These are phyloP conservation scores for Aurelia aurita DNA, from an alignment of 30 jellyfish, hydroid and myxozoan genomes.

Conservation along the genomic window DNA sequence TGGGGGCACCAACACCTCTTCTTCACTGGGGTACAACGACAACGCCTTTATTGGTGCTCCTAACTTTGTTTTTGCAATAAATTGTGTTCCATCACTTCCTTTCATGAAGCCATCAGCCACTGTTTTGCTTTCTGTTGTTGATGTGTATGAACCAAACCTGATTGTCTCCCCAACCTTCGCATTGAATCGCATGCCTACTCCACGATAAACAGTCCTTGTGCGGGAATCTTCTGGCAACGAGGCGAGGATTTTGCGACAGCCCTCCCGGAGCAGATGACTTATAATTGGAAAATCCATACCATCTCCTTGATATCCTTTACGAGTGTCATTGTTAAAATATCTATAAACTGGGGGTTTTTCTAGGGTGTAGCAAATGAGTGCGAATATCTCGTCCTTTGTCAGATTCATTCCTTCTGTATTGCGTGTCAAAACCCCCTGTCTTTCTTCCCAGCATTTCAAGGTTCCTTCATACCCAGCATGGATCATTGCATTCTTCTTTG, in stretches of 20 bases:
- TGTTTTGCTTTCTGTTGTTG: conserved; percentile 41
- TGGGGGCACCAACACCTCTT: conserved; percentile 73
- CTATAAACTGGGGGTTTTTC: conserved; percentile 75
- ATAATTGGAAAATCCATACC: conserved; percentile 75
- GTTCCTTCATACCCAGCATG: conserved; percentile 70
- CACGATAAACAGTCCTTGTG: conserved; percentile 49
- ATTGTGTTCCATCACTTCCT: conserved; percentile 43
- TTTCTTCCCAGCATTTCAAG: conserved; percentile 35
- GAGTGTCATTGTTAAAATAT: conserved; percentile 61
- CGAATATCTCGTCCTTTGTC: conserved; percentile 56
- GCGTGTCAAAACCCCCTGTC: not conserved
- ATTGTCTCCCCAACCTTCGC: conserved; percentile 59
- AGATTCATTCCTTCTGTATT: conserved; percentile 36
- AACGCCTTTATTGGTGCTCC: conserved; percentile 57
- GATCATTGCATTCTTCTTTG: conserved; percentile 70
- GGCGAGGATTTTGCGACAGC: conserved; percentile 54
- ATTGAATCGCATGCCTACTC: conserved; percentile 36
- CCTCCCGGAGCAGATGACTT: conserved; percentile 65
- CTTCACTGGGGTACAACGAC: conserved; percentile 63
- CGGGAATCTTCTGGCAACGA: conserved; percentile 20
- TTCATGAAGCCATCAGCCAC: conserved; percentile 49
- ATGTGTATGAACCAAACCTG: conserved; percentile 67
- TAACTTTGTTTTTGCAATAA: conserved; percentile 46
- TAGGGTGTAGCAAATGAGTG: conserved; percentile 68
- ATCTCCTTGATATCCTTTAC: conserved; percentile 67